A percentile compares a stretch with the other conserved stretches of the same genome.
Conservation (phyloP, 2,797 vertebrate genomes). For the Rhynchonycteris naso region DNA sequence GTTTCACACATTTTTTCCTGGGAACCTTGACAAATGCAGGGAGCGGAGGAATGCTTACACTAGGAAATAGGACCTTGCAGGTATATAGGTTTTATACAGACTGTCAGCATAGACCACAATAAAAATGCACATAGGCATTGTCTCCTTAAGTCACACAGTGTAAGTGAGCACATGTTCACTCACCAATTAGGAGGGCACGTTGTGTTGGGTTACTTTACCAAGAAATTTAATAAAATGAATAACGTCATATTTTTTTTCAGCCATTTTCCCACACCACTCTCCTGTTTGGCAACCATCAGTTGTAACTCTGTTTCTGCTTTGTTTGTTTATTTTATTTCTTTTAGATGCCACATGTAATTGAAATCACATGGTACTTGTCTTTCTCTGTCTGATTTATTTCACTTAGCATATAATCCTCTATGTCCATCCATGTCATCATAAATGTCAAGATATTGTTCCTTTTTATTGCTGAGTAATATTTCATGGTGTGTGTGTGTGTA, state of each 20-base stretch:
- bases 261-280: background rate
- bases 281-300: background rate
- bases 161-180: background rate
- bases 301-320: background rate
- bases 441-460: background rate
- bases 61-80: background rate
- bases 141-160: background rate
- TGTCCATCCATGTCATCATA: background rate
- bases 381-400: background rate
- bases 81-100: background rate
- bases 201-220: constrained; percentile 28
- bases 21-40: background rate
- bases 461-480: background rate
- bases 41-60: background rate
- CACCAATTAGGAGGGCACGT: background rate
- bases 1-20: background rate
- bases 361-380: background rate
- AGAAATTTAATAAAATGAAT: constrained; percentile 45
- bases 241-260: background rate
- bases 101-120: background rate
- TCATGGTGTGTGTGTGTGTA: background rate
- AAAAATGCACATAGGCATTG: background rate
- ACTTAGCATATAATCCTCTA: background rate
- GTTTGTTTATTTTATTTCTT: background rate
- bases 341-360: background rate